These are phyloP conservation scores for Nomada ferruginata DNA, from an alignment of 2,888 invertebrate species.

Conservation along the genomic window DNA sequence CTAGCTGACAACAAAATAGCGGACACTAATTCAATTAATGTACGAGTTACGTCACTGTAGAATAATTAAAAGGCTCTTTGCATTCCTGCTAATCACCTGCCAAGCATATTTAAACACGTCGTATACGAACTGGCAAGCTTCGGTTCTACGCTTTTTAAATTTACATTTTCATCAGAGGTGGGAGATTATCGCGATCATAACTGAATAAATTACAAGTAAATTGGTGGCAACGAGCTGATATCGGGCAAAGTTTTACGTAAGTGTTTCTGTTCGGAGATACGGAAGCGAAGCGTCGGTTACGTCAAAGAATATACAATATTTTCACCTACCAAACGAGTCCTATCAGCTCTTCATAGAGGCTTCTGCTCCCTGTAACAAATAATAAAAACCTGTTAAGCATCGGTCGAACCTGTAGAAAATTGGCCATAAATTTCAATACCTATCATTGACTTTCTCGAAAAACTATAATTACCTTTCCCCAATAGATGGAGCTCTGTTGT, in stretches of 20 bases:
- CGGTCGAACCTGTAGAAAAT: neutral
- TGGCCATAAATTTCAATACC: neutral
- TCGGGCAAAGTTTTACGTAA: slow-evolving; percentile 10
- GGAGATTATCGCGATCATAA: slow-evolving; percentile 8
- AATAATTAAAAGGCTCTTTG: neutral
- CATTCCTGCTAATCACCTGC: neutral
- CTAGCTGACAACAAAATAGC: neutral
- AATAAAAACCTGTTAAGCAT: neutral
- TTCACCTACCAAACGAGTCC: slow-evolving; percentile 11
- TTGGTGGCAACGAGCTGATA: slow-evolving; percentile 3
- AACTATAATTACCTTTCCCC: too few species aligned
- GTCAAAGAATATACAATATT: slow-evolving; percentile 28
- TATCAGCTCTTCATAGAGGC: neutral
- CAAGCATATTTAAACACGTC: neutral
- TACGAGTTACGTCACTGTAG: neutral
- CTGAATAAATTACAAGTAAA: slow-evolving; percentile 9
- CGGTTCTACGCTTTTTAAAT: neutral
- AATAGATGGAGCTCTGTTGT: too few species aligned
- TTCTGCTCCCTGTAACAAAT: neutral
- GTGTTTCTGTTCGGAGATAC: neutral
- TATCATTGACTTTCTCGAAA: neutral
- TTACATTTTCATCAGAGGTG: neutral
- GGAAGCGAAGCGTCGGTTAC: slow-evolving; percentile 2
- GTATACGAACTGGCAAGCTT: neutral
- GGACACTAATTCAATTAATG: slow-evolving; percentile 16